These are phyloP conservation scores for Coelopa frigida DNA, from an alignment of 1,140 invertebrate genomes.

Conservation along the genomic window DNA sequence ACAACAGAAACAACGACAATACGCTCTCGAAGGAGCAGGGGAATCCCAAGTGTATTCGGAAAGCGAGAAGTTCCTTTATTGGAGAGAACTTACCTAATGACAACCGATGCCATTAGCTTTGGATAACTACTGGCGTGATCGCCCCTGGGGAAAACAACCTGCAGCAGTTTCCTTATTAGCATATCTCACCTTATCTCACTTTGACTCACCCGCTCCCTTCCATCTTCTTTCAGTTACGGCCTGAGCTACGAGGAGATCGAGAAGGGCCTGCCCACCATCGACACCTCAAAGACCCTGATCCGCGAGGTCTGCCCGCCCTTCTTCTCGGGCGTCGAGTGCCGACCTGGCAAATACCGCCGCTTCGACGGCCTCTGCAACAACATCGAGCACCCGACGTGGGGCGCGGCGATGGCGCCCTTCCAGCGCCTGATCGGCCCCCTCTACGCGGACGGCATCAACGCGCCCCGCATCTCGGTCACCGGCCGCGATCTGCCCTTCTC, in stretches of 20 bases:
- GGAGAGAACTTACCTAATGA: too few species aligned
- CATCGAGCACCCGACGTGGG: slow-evolving; percentile 83
- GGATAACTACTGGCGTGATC: too few species aligned
- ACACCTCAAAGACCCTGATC: slow-evolving; percentile 82
- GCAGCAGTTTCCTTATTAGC: too few species aligned
- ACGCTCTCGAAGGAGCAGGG: too few species aligned
- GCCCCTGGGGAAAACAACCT: too few species aligned
- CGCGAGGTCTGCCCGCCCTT: slow-evolving; percentile 81
- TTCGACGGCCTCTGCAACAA: slow-evolving; percentile 92
- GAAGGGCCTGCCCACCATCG: slow-evolving; percentile 78
- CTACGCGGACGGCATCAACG: slow-evolving; percentile 73
- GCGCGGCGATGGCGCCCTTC: slow-evolving; percentile 75
- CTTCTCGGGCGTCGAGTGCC: slow-evolving; percentile 78
- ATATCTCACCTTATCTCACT: too few species aligned
- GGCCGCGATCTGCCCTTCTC: slow-evolving; percentile 71
- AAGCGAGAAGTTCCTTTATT: too few species aligned
- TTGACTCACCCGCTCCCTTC: too few species aligned
- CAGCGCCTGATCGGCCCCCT: slow-evolving; percentile 69
- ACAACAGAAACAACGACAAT: too few species aligned
- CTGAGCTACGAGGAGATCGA: slow-evolving; percentile 79
- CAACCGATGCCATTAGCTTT: too few species aligned
- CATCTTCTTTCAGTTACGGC: slow-evolving; percentile 58
- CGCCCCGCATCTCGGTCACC: slow-evolving; percentile 64
- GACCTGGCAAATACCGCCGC: slow-evolving; percentile 81
- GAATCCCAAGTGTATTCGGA: too few species aligned